Percentiles rank a stretch among this genome's conserved stretches.
Evolutionary conservation across 2,888 invertebrate species (phyloP).

Genomic region (Morpho achilles): DNA sequence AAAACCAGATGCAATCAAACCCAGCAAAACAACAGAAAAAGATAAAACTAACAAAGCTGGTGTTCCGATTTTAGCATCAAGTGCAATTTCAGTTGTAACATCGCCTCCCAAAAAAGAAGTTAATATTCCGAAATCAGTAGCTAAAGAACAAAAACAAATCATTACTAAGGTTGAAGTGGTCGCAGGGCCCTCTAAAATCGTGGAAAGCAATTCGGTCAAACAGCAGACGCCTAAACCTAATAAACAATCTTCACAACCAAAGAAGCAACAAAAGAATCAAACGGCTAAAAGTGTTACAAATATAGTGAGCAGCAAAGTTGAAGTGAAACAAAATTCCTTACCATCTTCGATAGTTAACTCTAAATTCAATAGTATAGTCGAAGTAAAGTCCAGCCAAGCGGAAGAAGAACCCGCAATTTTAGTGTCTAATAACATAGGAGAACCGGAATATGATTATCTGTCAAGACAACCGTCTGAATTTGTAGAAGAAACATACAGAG

Average conservation of each 20-base stretch:
- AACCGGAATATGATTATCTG: conserved; percentile 91
- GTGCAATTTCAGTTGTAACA: conserved; percentile 60
- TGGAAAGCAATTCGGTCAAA: conserved; percentile 56
- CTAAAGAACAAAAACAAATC: conserved; percentile 67
- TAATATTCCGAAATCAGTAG: conserved; percentile 65
- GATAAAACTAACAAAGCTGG: conserved; percentile 61
- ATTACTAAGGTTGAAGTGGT: conserved; percentile 79
- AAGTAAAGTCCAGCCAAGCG: conserved; percentile 66
- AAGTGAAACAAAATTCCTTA: conserved; percentile 63
- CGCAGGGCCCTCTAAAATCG: conserved; percentile 69
- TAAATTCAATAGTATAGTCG: conserved; percentile 77
- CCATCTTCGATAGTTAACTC: conserved; percentile 50
- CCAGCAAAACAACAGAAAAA: conserved; percentile 64
- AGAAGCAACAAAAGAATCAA: conserved; percentile 55
- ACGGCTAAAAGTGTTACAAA: conserved; percentile 58
- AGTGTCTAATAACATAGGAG: conserved; percentile 84
- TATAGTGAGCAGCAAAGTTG: conserved; percentile 68
- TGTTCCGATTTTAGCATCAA: conserved; percentile 53
- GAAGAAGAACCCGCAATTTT: conserved; percentile 80
- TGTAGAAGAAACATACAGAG: conserved; percentile 91
- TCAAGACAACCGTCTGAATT: conserved; percentile 91
- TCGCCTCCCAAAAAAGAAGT: conserved; percentile 66
- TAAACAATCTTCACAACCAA: conserved; percentile 46
- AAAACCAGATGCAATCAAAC: conserved; percentile 67
- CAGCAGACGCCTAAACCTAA: conserved; percentile 45